Evolutionary conservation across 2,113 vertebrate genomes (phyloP).

Genomic region (Butorides virescens): DNA sequence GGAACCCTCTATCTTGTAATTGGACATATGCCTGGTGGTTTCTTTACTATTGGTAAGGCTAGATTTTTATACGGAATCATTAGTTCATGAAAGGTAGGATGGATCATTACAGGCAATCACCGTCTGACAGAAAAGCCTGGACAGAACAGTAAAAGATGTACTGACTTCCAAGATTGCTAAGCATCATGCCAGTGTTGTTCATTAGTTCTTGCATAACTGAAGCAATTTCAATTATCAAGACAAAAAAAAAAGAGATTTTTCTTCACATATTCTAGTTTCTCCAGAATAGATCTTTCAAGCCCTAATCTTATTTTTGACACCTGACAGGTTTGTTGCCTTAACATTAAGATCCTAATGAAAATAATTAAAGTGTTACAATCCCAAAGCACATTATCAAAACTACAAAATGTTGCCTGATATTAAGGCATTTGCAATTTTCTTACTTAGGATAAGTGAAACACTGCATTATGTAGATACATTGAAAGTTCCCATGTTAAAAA

Average conservation of each 20-base stretch:
- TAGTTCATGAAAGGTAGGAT: neutral
- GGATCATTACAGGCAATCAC: neutral
- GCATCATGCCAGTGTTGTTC: neutral
- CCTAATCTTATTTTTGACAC: neutral
- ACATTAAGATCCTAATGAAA: neutral
- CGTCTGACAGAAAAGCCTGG: neutral
- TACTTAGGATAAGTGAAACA: neutral
- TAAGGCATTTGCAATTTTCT: neutral
- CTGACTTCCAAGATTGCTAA: neutral
- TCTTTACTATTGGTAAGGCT: neutral
- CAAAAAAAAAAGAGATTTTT: neutral
- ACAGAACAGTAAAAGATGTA: neutral
- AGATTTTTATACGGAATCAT: neutral
- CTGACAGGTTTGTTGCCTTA: neutral
- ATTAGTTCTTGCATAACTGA: neutral
- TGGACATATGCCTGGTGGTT: neutral
- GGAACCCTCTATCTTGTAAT: neutral
- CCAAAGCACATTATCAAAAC: neutral
- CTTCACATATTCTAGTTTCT: neutral
- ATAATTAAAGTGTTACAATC: neutral
- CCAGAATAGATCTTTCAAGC: neutral
- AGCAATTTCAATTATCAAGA: neutral
- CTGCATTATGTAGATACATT: neutral
- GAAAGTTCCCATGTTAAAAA: neutral
- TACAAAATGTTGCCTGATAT: neutral